A percentile compares a stretch with the other conserved stretches of the same genome.
phyloP scores from a whole-genome alignment of 2,888 invertebrate species.

The Imbricaverruca yamaguchii region DNA sequence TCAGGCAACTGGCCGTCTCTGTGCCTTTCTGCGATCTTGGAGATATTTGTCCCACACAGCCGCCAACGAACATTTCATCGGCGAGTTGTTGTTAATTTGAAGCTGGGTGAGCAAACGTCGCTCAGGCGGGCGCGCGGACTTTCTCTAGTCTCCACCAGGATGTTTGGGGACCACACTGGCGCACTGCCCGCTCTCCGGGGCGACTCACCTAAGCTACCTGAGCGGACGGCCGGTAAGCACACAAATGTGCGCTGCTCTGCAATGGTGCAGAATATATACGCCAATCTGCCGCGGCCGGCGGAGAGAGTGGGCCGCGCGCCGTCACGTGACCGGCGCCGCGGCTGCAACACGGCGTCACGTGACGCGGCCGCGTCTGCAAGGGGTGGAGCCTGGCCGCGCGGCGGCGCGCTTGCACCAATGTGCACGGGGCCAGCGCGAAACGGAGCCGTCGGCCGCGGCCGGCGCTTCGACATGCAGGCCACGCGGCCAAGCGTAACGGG shows the following conservation, averaged over 20 bases:
- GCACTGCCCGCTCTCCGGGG: background rate
- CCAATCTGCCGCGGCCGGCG: background rate
- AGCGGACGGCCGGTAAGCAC: background rate
- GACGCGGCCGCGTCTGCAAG: background rate
- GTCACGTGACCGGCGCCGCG: background rate
- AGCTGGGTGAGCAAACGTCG: too few species aligned
- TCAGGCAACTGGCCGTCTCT: too few species aligned
- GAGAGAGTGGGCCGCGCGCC: background rate
- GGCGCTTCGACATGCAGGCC: background rate
- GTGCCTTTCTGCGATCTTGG: too few species aligned
- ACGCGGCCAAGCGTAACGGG: background rate
- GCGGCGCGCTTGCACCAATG: background rate
- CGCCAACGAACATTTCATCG: too few species aligned
- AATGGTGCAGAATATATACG: constrained; percentile 10
- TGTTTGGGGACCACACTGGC: too few species aligned
- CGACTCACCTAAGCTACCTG: constrained; percentile 2
- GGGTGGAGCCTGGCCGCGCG: background rate
- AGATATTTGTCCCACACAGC: too few species aligned
- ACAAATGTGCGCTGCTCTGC: background rate
- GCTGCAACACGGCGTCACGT: too few species aligned
- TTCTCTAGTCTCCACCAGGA: too few species aligned
- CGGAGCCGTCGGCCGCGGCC: background rate
- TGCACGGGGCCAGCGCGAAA: background rate
- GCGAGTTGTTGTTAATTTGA: too few species aligned
- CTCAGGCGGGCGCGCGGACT: too few species aligned